Evolutionary conservation across 2,888 invertebrate genomes (phyloP).

Genomic region (Trachelus stipa): DNA sequence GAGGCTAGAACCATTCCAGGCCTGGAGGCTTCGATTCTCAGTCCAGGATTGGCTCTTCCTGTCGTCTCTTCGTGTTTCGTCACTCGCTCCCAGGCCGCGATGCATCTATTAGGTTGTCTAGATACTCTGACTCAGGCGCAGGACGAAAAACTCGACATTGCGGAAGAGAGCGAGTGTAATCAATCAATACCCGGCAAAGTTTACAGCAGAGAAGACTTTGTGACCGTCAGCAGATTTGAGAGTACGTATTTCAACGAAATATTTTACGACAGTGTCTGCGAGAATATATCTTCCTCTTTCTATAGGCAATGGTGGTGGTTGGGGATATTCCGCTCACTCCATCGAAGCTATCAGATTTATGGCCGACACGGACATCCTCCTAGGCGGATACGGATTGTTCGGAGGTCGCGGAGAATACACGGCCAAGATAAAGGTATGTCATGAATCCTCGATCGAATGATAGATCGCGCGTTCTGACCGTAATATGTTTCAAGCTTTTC

Average conservation of each 20-base stretch:
- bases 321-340: slow-evolving; percentile 98
- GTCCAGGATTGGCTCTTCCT: slow-evolving; percentile 86
- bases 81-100: slow-evolving; percentile 88
- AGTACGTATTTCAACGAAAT: slow-evolving; percentile 67
- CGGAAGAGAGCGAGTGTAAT: slow-evolving; percentile 70
- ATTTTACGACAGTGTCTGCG: not conserved
- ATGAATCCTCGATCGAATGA: not conserved
- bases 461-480: not conserved
- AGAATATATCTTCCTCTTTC: not conserved
- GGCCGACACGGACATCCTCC: slow-evolving; percentile 89
- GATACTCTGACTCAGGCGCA: slow-evolving; percentile 89
- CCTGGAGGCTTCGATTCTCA: slow-evolving; percentile 75
- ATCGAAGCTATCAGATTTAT: slow-evolving; percentile 96
- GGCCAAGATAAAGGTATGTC: slow-evolving; percentile 82
- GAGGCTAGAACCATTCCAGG: slow-evolving; percentile 71
- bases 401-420: slow-evolving; percentile 98
- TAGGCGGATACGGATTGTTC: slow-evolving; percentile 94
- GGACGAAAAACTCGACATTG: slow-evolving; percentile 71
- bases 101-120: slow-evolving; percentile 89
- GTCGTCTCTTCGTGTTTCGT: slow-evolving; percentile 76
- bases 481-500: slow-evolving; percentile 71
- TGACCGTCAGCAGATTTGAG: slow-evolving; percentile 89
- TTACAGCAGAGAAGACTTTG: slow-evolving; percentile 83
- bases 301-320: slow-evolving; percentile 89
- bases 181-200: slow-evolving; percentile 71